Conservation (phyloP, 2,797 vertebrate genomes). For the Cirrhinus molitorella region DNA sequence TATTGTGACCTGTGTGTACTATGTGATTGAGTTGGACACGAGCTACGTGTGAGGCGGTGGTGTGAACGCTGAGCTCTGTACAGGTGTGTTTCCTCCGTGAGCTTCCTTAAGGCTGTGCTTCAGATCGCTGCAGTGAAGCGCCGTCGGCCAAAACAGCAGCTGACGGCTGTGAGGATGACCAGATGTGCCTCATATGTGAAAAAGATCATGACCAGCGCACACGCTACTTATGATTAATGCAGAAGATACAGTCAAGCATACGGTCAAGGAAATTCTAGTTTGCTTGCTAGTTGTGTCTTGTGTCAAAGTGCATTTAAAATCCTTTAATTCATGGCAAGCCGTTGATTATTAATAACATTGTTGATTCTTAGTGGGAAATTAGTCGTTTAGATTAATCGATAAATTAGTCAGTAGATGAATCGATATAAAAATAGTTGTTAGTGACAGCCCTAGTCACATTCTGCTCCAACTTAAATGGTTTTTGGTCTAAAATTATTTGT, state of each 20-base stretch:
- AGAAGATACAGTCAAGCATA: not conserved
- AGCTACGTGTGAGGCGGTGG: not conserved
- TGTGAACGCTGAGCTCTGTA: constrained; percentile 16
- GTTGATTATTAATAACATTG: no score
- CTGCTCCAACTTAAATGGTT: no score
- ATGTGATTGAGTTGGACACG: not conserved
- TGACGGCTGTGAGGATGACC: constrained; percentile 11
- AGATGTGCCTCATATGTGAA: constrained; percentile 22
- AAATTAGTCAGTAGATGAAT: no score
- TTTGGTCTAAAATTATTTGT: not conserved
- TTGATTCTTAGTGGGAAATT: no score
- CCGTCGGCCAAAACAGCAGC: constrained; percentile 11
- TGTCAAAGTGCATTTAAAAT: no score
- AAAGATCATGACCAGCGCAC: not conserved
- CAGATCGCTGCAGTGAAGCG: not conserved
- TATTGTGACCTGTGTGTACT: not conserved
- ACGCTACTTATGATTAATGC: not conserved
- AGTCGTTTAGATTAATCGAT: no score
- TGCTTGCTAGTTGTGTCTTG: no score
- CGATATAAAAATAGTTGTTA: no score
- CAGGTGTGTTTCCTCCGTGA: constrained; percentile 15
- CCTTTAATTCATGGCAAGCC: no score
- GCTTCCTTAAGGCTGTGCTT: constrained; percentile 30
- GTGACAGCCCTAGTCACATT: no score
- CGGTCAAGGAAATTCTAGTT: not conserved